These are phyloP conservation scores for Meteorus cinctellus DNA, from an alignment of 2,888 invertebrate species.

Conservation along the genomic window DNA sequence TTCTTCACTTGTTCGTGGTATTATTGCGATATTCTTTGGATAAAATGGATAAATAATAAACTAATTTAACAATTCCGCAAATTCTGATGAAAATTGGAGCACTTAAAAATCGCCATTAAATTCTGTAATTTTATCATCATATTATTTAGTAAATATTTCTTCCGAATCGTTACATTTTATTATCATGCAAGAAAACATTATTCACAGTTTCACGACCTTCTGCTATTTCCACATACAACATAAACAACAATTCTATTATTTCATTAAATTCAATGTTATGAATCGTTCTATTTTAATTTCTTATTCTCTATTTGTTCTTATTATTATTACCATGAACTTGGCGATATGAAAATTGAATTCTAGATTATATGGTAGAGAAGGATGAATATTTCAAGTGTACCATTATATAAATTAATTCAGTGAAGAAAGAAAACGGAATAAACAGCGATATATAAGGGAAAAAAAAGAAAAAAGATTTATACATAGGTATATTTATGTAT, in stretches of 20 bases:
- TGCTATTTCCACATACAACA: neutral
- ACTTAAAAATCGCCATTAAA: no score
- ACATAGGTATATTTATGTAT: slow-evolving; percentile 29
- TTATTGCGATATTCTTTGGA: no score
- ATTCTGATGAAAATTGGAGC: no score
- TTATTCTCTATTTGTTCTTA: slow-evolving; percentile 6
- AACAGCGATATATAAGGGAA: slow-evolving; percentile 28
- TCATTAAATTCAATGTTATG: neutral
- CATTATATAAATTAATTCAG: slow-evolving; percentile 60
- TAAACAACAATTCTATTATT: neutral
- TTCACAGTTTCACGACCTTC: no score
- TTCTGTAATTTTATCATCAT: no score
- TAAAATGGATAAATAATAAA: no score
- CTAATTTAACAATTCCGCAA: no score
- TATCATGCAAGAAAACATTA: no score
- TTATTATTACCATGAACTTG: slow-evolving; percentile 3
- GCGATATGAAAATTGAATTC: slow-evolving; percentile 59
- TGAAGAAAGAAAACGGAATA: slow-evolving; percentile 40
- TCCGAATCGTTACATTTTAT: no score
- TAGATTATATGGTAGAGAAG: slow-evolving; percentile 32
- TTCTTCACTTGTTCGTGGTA: no score
- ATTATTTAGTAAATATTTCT: no score
- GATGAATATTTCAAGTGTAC: neutral
- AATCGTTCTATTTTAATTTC: neutral
- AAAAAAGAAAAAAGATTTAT: slow-evolving; percentile 30